Base-by-base conservation (phyloP, 2,113 vertebrate species). In the Oceanodroma tethys region DNA sequence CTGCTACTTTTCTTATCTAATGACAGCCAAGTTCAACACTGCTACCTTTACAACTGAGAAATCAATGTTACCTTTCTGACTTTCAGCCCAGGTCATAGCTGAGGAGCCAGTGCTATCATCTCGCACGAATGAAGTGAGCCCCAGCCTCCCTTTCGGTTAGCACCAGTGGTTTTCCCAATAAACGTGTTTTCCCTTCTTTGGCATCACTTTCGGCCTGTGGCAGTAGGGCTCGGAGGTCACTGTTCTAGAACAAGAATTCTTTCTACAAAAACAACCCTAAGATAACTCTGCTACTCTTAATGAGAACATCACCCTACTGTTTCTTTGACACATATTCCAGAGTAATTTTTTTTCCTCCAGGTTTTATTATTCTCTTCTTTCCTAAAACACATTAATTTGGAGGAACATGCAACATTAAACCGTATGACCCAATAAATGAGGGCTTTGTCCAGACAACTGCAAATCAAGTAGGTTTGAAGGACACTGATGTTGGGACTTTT, bases 241-340 rank as follows among this genome's bases (percentile, higher is more conserved):
- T 72, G 74, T 89, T 94, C 89, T 90, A 86, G 94, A 88, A 96
- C 89, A 89, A 71, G n/a, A 55, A 88, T 87, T 95, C 74, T 80
- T 85, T 47, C 38, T 96, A 85, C 79, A 96, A 86, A 96, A 96
- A 84, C 93, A 97, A 84, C 47, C 68, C 29, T 62, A 48, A 90
- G 85, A 53, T 88, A 91, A 83, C 79, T 88, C 74, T 90, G 58
- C 66, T 88, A 5, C 66, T 95, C 81, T 59, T 87, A 85, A 91
- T 83, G 71, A 87, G 87, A 96, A n/a, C 86, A 95, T 89, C 84
- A 87, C 52, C 90, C 75, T 47, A 8, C 48, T 66, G 72, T 63
- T 88, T 91, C 66, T 92, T 58, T 95, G 86, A 96, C 81, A 82
- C 30, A 42, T 53, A 90, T 80, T 94, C 29, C 71, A 78, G 43